A percentile compares a stretch with the other conserved stretches of the same genome.
phyloP scores from a whole-genome alignment of 2,888 invertebrate species.

The Drosophila meridionalis region DNA sequence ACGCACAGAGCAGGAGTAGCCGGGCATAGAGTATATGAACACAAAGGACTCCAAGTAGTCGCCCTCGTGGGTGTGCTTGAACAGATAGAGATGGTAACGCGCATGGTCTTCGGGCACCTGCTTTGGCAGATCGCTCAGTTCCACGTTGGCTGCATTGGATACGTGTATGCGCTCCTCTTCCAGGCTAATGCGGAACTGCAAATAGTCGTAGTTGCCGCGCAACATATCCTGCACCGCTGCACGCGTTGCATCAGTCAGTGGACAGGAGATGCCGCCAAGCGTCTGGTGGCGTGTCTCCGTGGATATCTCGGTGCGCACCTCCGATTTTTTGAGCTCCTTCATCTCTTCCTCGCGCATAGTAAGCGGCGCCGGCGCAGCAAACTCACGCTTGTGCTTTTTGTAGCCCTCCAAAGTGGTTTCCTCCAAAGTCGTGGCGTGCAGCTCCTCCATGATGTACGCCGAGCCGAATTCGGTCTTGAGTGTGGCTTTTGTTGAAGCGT shows the following conservation, averaged over 20 bases:
- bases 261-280: conserved; percentile 95
- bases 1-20: conserved; percentile 97
- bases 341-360: conserved; percentile 95
- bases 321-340: conserved; percentile 90
- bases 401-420: conserved; percentile 94
- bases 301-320: conserved; percentile 90
- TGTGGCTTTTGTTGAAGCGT: conserved; percentile 98
- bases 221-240: conserved; percentile 91
- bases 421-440: conserved; percentile 94
- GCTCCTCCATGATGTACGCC: conserved; percentile 96
- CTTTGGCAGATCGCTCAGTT: conserved; percentile 89
- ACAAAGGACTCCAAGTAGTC: conserved; percentile 94
- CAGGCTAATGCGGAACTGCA: conserved; percentile 87
- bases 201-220: conserved; percentile 92
- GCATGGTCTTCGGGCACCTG: conserved; percentile 91
- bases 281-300: conserved; percentile 95
- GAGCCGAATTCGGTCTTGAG: conserved; percentile 98
- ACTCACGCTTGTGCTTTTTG: conserved; percentile 90
- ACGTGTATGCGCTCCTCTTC: conserved; percentile 94
- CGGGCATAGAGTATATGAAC: conserved; percentile 99
- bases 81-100: conserved; percentile 94
- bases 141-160: conserved; percentile 89
- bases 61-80: conserved; percentile 96
- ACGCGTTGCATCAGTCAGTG: conserved; percentile 92
- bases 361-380: conserved; percentile 94